Conservation (phyloP, 64 coral and sea anemone species). For the Montipora foliosa region DNA sequence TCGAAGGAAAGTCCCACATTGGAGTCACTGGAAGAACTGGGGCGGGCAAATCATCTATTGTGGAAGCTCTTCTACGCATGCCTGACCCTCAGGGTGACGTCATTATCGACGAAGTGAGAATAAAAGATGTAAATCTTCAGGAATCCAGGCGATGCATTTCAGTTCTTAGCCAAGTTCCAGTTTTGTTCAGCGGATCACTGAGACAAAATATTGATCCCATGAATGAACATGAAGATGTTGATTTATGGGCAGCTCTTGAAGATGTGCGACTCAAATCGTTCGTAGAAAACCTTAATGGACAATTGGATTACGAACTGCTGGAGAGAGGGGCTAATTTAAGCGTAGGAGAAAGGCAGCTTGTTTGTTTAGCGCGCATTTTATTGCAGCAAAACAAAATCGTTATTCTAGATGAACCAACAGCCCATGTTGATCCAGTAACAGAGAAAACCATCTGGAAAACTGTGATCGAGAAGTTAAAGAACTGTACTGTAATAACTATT, state of each 20-base stretch:
- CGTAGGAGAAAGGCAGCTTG: conserved; percentile 25
- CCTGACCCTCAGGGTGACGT: conserved; percentile 34
- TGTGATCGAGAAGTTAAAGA: conserved; percentile 24
- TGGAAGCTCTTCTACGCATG: conserved; percentile 49
- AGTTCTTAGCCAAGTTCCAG: conserved; percentile 21
- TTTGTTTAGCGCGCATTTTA: conserved; percentile 19
- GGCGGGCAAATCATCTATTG: conserved; percentile 52
- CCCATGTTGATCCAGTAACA: conserved; percentile 29
- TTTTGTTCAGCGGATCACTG: conserved; percentile 26
- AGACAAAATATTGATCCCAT: conserved; percentile 27
- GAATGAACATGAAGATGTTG: background rate
- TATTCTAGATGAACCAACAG: background rate
- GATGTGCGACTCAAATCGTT: conserved; percentile 16
- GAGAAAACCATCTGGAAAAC: conserved; percentile 44
- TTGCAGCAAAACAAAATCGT: conserved; percentile 36
- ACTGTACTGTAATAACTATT: conserved; percentile 10
- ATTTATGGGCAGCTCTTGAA: conserved; percentile 12
- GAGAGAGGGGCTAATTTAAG: conserved; percentile 22
- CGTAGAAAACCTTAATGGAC: background rate
- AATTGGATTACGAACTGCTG: conserved; percentile 10
- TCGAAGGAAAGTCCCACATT: background rate
- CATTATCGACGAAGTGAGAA: conserved; percentile 5
- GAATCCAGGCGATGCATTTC: conserved; percentile 21
- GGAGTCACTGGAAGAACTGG: conserved; percentile 41
- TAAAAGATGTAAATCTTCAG: conserved; percentile 19